Percentiles rank a stretch among this genome's conserved stretches.
phyloP scores from a whole-genome alignment of 2,797 vertebrate genomes.

The Ispidina picta region DNA sequence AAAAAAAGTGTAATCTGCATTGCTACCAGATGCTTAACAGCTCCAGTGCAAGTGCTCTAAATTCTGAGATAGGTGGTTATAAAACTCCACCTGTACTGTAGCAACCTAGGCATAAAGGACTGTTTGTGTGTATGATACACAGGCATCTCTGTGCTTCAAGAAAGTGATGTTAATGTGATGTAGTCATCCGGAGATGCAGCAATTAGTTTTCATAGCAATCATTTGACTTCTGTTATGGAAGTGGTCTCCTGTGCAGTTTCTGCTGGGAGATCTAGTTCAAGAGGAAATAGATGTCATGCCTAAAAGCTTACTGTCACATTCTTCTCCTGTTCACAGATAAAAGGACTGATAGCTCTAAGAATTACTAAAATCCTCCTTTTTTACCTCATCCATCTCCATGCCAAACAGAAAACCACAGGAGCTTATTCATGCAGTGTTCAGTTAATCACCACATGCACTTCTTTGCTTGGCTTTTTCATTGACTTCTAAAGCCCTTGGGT shows the following conservation, averaged over 20 bases:
- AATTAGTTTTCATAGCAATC: neutral
- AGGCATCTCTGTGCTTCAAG: neutral
- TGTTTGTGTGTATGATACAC: neutral
- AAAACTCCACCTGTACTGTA: neutral
- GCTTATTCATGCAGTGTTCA: neutral
- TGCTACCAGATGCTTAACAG: neutral
- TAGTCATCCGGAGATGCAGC: neutral
- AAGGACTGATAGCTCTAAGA: neutral
- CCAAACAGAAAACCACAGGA: neutral
- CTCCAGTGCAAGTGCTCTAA: neutral
- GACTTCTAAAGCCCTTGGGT: neutral
- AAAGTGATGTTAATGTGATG: neutral
- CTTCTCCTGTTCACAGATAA: neutral
- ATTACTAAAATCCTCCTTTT: neutral
- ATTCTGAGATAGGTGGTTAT: neutral
- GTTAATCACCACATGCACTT: neutral
- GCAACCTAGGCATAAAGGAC: neutral
- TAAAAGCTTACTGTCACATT: neutral
- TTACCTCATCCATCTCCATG: neutral
- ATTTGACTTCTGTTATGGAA: neutral
- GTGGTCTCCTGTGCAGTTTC: neutral
- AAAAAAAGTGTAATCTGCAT: neutral
- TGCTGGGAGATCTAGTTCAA: neutral
- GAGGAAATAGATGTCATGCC: neutral
- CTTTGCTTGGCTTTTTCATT: neutral